Percentiles rank a stretch among this genome's conserved stretches.
Evolutionary conservation across 2,888 invertebrate species (phyloP).

Genomic region (Geotrupes spiniger): DNA sequence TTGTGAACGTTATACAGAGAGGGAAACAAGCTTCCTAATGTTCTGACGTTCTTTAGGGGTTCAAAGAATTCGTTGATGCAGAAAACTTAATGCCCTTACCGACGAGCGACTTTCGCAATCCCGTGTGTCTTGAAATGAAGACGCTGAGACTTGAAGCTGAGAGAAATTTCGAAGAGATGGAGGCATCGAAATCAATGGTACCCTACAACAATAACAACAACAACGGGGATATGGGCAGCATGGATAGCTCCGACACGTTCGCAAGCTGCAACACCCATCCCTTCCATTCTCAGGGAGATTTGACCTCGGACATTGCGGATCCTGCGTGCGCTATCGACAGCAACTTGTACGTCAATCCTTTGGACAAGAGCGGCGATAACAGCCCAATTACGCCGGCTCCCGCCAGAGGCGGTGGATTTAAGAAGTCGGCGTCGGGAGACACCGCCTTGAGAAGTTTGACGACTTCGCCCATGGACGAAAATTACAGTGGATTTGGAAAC

Average conservation of each 20-base stretch:
- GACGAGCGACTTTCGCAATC: slow-evolving; percentile 80
- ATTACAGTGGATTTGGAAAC: slow-evolving; percentile 51
- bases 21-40: slow-evolving; percentile 1
- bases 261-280: slow-evolving; percentile 96
- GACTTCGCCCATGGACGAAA: slow-evolving; percentile 59
- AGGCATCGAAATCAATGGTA: slow-evolving; percentile 25
- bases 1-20: background rate
- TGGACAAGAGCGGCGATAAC: slow-evolving; percentile 62
- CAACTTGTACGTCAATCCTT: slow-evolving; percentile 84
- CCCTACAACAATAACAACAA: slow-evolving; percentile 41
- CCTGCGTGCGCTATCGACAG: slow-evolving; percentile 57
- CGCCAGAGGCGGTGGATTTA: slow-evolving; percentile 54
- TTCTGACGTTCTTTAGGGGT: slow-evolving; percentile 59
- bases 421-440: slow-evolving; percentile 79
- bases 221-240: slow-evolving; percentile 56
- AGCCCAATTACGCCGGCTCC: slow-evolving; percentile 51
- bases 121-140: slow-evolving; percentile 78
- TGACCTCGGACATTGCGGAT: slow-evolving; percentile 50
- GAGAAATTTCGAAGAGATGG: slow-evolving; percentile 31
- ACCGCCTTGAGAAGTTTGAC: slow-evolving; percentile 66
- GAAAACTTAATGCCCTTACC: slow-evolving; percentile 85
- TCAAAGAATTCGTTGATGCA: slow-evolving; percentile 88
- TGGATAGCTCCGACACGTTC: slow-evolving; percentile 88
- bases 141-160: slow-evolving; percentile 52
- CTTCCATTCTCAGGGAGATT: slow-evolving; percentile 74